Conservation (phyloP, 1,140 invertebrate species). For the Heliothis subflexa region DNA sequence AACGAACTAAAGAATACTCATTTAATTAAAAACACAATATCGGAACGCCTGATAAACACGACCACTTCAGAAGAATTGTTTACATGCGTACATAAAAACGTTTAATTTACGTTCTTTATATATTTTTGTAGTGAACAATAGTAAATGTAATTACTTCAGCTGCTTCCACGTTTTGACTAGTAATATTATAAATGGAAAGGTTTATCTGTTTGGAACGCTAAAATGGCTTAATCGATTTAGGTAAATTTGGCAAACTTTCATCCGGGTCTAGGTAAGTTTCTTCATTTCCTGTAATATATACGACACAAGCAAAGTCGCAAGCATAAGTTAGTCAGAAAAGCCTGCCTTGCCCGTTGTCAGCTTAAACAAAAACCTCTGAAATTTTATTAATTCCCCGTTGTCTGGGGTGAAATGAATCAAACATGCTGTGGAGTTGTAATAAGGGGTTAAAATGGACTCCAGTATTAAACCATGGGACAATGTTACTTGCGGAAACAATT, state of each 20-base stretch:
- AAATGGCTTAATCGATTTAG: too few relatives aligned
- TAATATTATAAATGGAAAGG: too few relatives aligned
- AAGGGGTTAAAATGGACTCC: not conserved
- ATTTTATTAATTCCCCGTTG: slow-evolving; percentile 19
- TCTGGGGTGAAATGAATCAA: slow-evolving; percentile 13
- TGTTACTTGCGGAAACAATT: not conserved
- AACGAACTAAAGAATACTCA: too few relatives aligned
- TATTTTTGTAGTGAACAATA: not conserved
- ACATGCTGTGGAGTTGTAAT: not conserved
- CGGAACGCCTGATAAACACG: too few relatives aligned
- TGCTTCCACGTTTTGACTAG: not conserved
- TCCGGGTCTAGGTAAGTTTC: too few relatives aligned
- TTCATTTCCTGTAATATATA: too few relatives aligned
- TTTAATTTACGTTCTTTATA: slow-evolving; percentile 17
- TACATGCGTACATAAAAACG: not conserved
- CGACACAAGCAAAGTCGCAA: too few relatives aligned
- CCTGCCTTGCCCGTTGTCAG: slow-evolving; percentile 10
- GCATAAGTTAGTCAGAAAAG: not conserved
- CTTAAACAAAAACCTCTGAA: slow-evolving; percentile 16
- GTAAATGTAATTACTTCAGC: not conserved
- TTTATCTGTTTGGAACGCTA: too few relatives aligned
- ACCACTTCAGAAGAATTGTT: not conserved
- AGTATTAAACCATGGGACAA: not conserved
- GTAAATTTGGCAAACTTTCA: too few relatives aligned
- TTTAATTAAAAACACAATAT: too few relatives aligned